A percentile compares a stretch with the other conserved stretches of the same genome.
These are phyloP conservation scores for Ramphastos sulfuratus DNA, from an alignment of 2,113 vertebrate species.

Conservation along the genomic window DNA sequence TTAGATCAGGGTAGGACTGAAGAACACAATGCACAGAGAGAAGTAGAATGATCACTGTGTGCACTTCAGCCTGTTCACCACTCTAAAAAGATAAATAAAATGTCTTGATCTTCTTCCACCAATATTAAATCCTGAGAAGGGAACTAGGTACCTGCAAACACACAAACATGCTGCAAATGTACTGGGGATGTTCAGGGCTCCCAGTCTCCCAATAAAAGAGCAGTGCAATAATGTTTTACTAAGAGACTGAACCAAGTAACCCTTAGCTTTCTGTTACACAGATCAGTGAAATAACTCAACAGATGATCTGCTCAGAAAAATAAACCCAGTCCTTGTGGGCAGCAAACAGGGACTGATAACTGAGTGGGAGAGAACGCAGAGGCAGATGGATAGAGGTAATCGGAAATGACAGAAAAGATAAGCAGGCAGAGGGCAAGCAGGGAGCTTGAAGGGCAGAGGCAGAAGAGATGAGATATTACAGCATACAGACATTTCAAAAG, in stretches of 20 bases:
- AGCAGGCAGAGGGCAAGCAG: constrained; percentile 31
- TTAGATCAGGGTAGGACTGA: not conserved
- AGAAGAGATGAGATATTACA: constrained; percentile 1
- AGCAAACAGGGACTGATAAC: constrained; percentile 22
- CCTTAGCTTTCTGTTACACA: not conserved
- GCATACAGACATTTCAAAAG: not conserved
- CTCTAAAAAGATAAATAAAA: not conserved
- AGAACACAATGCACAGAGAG: not conserved
- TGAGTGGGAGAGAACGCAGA: constrained; percentile 9
- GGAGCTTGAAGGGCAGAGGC: constrained; percentile 52
- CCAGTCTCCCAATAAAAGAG: not conserved
- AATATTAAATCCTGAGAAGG: not conserved
- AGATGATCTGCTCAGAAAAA: constrained; percentile 51
- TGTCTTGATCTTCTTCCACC: not conserved
- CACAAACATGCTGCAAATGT: not conserved
- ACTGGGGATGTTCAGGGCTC: not conserved
- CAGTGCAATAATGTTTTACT: not conserved
- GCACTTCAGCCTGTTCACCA: not conserved
- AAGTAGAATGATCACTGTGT: not conserved
- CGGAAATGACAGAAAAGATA: constrained; percentile 61
- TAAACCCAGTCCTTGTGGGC: constrained; percentile 51
- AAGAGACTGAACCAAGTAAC: not conserved
- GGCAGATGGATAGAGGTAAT: constrained; percentile 64
- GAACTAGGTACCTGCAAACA: not conserved
- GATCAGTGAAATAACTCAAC: not conserved